These are phyloP conservation scores for Suillia variegata DNA, from an alignment of 2,888 invertebrate species.

Conservation along the genomic window DNA sequence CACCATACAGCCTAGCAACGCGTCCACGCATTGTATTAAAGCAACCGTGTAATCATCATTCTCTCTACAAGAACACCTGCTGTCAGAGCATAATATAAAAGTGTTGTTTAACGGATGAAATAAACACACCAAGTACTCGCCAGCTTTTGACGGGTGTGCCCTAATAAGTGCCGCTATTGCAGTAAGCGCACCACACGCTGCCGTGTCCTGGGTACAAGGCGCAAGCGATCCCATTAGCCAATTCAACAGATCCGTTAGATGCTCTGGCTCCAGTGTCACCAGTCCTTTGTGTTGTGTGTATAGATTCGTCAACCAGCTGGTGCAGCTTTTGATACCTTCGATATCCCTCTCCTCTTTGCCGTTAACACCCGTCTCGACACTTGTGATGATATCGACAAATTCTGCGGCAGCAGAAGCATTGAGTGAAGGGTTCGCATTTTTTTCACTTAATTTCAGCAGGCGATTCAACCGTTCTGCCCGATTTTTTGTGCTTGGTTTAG, in stretches of 20 bases:
- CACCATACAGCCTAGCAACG: constrained; percentile 9
- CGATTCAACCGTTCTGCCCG: too few species aligned
- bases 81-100: constrained; percentile 4
- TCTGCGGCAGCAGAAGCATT: too few species aligned
- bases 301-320: constrained; percentile 2
- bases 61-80: too few species aligned
- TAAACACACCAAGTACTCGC: constrained; percentile 3
- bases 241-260: not conserved
- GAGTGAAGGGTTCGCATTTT: too few species aligned
- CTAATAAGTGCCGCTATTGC: constrained; percentile 28
- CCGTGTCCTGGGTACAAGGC: constrained; percentile 3
- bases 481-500: too few species aligned
- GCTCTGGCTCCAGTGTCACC: not conserved
- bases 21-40: constrained; percentile 29
- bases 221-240: constrained; percentile 23
- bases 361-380: too few species aligned
- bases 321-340: too few species aligned
- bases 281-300: not conserved
- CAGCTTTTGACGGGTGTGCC: not conserved
- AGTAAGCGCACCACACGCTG: constrained; percentile 4
- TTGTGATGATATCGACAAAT: too few species aligned
- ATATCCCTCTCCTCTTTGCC: too few species aligned
- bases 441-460: too few species aligned
- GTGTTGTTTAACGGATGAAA: not conserved
- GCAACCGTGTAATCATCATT: constrained; percentile 15